Evolutionary conservation across 2,113 vertebrate genomes (phyloP).

Genomic region (Henicopernis longicauda): DNA sequence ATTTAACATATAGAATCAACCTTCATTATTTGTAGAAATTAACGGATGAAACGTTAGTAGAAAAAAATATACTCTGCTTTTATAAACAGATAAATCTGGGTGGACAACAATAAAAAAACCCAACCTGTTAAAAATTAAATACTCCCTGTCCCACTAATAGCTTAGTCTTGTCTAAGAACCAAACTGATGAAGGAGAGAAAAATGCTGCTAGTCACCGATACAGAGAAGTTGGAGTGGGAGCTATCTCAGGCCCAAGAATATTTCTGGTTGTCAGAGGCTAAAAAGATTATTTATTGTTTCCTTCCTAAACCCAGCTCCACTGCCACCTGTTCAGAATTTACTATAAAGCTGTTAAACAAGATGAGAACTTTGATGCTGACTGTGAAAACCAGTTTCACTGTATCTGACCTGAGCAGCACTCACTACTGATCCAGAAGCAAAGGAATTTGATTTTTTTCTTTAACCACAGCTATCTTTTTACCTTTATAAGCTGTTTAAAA

Average conservation of each 20-base stretch:
- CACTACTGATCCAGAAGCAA: slow-evolving; percentile 44
- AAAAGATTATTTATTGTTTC: slow-evolving; percentile 66
- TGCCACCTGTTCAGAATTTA: slow-evolving; percentile 67
- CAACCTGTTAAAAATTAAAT: not conserved
- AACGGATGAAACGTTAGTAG: not conserved
- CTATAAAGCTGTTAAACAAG: slow-evolving; percentile 68
- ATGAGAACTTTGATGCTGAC: slow-evolving; percentile 40
- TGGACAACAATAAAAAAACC: not conserved
- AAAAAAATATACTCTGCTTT: not conserved
- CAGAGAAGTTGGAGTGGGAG: not conserved
- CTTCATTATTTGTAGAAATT: not conserved
- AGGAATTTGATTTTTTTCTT: slow-evolving; percentile 51
- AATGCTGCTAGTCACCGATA: not conserved
- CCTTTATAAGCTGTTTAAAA: slow-evolving; percentile 80
- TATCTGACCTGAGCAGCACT: slow-evolving; percentile 41
- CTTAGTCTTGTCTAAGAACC: not conserved
- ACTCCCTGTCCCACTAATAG: not conserved
- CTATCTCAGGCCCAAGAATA: slow-evolving; percentile 49
- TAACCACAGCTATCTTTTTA: slow-evolving; percentile 72
- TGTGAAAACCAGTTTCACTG: slow-evolving; percentile 51
- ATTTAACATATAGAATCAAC: not conserved
- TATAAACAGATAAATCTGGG: not conserved
- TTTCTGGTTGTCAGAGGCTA: slow-evolving; percentile 65
- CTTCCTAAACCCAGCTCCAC: slow-evolving; percentile 51
- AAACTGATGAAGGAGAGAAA: not conserved